Evolutionary conservation across 30 jellyfish, hydroid and myxozoan genomes (phyloP).

Genomic region (Chrysaora quinquecirrha): DNA sequence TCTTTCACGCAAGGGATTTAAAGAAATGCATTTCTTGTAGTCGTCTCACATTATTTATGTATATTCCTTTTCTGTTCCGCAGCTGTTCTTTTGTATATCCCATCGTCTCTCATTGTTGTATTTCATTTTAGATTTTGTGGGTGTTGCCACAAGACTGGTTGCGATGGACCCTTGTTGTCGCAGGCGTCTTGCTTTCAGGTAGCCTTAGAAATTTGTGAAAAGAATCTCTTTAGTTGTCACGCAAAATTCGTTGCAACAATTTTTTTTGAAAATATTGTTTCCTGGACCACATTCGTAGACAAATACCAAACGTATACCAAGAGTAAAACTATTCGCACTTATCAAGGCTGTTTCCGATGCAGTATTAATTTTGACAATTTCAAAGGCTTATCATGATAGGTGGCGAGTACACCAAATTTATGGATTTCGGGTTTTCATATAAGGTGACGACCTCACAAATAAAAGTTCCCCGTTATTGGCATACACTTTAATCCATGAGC

Average conservation of each 20-base stretch:
- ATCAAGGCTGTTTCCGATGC: no score
- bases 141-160: constrained; percentile 82
- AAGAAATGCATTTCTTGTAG: neutral
- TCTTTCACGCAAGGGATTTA: neutral
- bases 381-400: neutral
- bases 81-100: neutral
- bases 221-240: neutral
- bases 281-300: neutral
- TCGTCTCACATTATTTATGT: neutral
- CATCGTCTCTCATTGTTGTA: neutral
- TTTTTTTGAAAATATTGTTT: neutral
- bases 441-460: no score
- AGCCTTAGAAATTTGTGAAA: neutral
- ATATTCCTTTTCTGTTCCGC: neutral
- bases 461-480: no score
- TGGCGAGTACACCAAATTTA: no score
- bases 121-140: constrained; percentile 60
- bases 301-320: neutral
- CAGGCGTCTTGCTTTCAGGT: constrained; percentile 78
- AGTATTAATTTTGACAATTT: neutral
- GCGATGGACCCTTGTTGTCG: constrained; percentile 71
- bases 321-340: neutral
- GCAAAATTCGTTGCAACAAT: neutral
- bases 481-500: no score
- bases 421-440: no score